Conservation (phyloP, 2,888 invertebrate species). For the Pomacea canaliculata region DNA sequence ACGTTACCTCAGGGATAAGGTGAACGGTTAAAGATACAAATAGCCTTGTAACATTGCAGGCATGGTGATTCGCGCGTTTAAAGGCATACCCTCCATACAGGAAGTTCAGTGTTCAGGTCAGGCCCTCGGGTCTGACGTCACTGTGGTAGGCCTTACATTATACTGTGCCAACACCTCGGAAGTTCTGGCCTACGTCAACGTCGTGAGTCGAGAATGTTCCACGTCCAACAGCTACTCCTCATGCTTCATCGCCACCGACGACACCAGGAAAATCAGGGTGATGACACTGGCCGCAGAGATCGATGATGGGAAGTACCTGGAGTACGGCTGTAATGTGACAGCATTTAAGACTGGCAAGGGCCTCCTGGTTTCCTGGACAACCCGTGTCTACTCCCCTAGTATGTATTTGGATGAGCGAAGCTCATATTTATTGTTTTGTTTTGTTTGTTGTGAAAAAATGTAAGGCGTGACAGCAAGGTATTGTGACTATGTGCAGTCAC, state of each 20-base stretch:
- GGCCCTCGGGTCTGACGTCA: not conserved
- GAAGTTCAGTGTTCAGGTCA: constrained; percentile 11
- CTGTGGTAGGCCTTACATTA: constrained; percentile 7
- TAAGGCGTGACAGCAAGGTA: too few relatives aligned
- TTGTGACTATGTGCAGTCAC: too few relatives aligned
- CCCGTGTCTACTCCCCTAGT: too few relatives aligned
- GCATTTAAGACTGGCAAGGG: too few relatives aligned
- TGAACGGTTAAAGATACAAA: too few relatives aligned
- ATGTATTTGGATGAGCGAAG: too few relatives aligned
- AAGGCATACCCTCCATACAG: constrained; percentile 5
- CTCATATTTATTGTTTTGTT: too few relatives aligned
- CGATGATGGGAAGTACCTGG: not conserved
- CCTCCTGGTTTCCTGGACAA: too few relatives aligned
- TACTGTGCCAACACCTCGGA: not conserved
- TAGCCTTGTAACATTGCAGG: constrained; percentile 7
- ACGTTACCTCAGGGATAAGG: too few relatives aligned
- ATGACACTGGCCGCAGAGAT: constrained; percentile 6
- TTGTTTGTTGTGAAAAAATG: too few relatives aligned
- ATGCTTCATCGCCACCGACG: not conserved
- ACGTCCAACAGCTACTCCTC: constrained; percentile 16
- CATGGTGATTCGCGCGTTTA: not conserved
- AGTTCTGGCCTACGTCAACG: constrained; percentile 12
- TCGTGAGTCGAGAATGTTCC: constrained; percentile 12
- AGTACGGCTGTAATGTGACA: constrained; percentile 6
- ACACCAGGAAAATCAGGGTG: not conserved